Evolutionary conservation across 2,797 vertebrate genomes (phyloP), one percentile per base, ranked within the genome.

Genomic region (Paramormyrops hopkinsi): DNA sequence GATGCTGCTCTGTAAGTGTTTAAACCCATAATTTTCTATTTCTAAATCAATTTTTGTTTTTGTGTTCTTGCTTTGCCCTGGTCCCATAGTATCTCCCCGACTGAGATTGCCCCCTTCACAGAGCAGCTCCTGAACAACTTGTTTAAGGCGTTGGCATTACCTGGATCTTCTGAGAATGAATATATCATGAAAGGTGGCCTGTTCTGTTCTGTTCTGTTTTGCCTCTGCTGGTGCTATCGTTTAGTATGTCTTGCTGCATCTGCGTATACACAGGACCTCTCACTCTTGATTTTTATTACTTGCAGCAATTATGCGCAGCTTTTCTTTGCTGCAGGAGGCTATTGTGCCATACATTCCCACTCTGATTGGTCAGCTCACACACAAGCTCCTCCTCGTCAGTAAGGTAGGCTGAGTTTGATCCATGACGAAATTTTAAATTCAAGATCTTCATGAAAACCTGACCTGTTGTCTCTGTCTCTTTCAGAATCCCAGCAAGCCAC

Each of bases 401-500:
- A 99, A 99, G 98, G 99, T 99, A 96, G 96, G 65, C 4, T 12
- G 37, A 37, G 19, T 56, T 62, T 88, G 6, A 59, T 44, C 59
- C 3, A 0, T n/a, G 44, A 62, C 19, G 5, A 19, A 3, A 19
- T 56, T n/a, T 19, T 44, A 17, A 22, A 29, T 37, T 33, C 2
- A 12, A 3, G 11, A 41, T 87, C 50, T 86, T 51, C 14, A 12
- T 37, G 11, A 25, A 44, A 33, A 29, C 22, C 37, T 87, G 53
- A 87, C 51, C 53, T n/a, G 4, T 29, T 22, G n/a, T 85, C 3
- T 50, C 2, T 50, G 2, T 51, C n/a, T 84, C n/a, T 46, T 95
- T 89, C 94, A 99, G 99, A 99, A 99, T 92, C 99, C 99, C 93
- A 99, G 99, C 96, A 99, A 99, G 92, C 99, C 99, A 90, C 98